phyloP scores from a whole-genome alignment of 2,888 invertebrate species.

The Leucozona laternaria region DNA sequence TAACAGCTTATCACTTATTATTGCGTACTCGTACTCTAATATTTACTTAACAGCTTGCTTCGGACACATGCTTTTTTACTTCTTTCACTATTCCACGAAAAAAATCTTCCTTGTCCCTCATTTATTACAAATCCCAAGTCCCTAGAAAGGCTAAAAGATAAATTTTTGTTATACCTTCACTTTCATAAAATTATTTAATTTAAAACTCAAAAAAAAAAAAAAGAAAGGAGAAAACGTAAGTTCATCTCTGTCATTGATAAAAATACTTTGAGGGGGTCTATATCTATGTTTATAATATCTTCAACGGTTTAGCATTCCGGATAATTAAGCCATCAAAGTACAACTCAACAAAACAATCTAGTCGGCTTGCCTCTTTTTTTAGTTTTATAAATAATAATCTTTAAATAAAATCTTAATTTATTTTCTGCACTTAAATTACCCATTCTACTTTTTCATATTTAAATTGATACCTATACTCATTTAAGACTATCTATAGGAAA shows the following conservation, averaged over 20 bases:
- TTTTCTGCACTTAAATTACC: conserved; percentile 10
- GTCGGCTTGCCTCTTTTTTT: not conserved
- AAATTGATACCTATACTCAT: too few relatives aligned
- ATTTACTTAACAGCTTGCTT: too few relatives aligned
- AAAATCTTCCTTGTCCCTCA: too few relatives aligned
- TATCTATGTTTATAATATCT: not conserved
- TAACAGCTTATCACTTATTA: too few relatives aligned
- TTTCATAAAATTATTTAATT: too few relatives aligned
- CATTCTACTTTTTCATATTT: not conserved
- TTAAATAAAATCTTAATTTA: conserved; percentile 10
- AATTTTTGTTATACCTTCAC: too few relatives aligned
- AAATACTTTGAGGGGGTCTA: not conserved
- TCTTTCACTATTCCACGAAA: too few relatives aligned
- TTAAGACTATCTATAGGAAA: not conserved
- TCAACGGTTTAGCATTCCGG: not conserved
- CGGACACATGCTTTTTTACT: too few relatives aligned
- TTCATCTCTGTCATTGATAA: not conserved
- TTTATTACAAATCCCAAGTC: too few relatives aligned
- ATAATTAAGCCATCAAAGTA: not conserved
- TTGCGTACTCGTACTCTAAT: too few relatives aligned
- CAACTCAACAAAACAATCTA: not conserved
- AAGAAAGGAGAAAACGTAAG: not conserved
- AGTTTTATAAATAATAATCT: not conserved
- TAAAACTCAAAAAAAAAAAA: not conserved
- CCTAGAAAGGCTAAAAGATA: too few relatives aligned